Conservation (phyloP, 2,888 invertebrate genomes). For the Patella pellucida region DNA sequence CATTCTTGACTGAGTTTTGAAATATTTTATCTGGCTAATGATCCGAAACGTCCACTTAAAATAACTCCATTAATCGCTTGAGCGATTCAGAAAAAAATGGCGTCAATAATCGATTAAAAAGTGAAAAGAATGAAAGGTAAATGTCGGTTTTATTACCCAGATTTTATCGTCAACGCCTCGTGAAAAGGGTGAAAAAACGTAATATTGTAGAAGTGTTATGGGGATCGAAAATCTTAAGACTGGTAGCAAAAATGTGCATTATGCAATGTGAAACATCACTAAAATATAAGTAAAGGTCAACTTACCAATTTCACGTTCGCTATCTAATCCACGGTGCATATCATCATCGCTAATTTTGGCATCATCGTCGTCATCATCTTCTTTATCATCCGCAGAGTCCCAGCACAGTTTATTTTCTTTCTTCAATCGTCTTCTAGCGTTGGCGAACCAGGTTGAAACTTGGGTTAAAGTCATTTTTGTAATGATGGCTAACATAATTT, state of each 20-base stretch:
- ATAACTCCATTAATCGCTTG: no score
- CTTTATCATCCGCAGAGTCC: constrained; percentile 70
- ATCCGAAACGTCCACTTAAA: not conserved
- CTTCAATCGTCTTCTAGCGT: constrained; percentile 91
- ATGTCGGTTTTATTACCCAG: no score
- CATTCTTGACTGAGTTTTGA: not conserved
- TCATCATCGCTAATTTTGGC: constrained; percentile 63
- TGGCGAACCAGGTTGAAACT: constrained; percentile 97
- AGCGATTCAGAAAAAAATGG: no score
- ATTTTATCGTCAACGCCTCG: no score
- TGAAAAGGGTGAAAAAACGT: no score
- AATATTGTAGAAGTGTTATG: no score
- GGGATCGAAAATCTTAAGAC: no score
- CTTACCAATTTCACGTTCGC: constrained; percentile 4
- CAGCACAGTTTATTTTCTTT: constrained; percentile 98
- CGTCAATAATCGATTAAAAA: no score
- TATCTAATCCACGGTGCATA: not conserved
- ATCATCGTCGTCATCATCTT: constrained; percentile 43
- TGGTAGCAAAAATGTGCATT: no score
- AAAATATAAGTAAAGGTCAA: not conserved
- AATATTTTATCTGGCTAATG: constrained; percentile 1
- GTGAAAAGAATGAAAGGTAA: no score
- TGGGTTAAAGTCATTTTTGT: constrained; percentile 93
- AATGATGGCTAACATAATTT: constrained; percentile 94
- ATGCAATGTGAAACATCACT: no score